Base-by-base conservation (phyloP, 2,888 invertebrate genomes). In the Amiota minor region DNA sequence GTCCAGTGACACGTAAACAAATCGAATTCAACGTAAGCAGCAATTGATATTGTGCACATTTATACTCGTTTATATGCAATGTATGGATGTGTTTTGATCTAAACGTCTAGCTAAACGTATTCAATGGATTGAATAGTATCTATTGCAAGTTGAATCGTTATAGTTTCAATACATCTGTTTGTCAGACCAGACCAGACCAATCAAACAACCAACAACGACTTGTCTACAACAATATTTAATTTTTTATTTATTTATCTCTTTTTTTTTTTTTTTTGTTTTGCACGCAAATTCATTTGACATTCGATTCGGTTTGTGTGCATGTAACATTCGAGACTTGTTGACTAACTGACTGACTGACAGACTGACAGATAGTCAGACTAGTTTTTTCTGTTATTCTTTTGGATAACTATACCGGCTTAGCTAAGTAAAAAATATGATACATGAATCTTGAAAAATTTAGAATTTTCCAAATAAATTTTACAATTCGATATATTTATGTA, bases 11-110 rank as follows among this genome's bases (percentile, higher is more conserved):
- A 68, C 50, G 67, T 53, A 68, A 50, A 23, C 67, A 68, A 23
- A 50, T 50, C 67, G 53, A 68, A 23, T 68, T 45, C 6, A 62
- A 62, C 67, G 67, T 53, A 35, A 50, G 35, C 50, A 53, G 35
- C 50, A 53, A 68, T 68, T 68, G 23, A 20, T 68, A 62, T 62
- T 62, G 11, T 20, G 56, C 18, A 16, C 20, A 16, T 56, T 3
- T 20, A n/a, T n/a, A n/a, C n/a, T n/a, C n/a, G n/a, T n/a, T n/a
- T n/a, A n/a, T n/a, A n/a, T n/a, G 2, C 35, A 35, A 16, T 12
- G 10, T 53, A 16, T 53, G 11, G 6, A 16, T 50, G 50, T 50
- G 50, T 50, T 12, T 50, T 53, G 14, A 16, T 53, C 12, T 53
- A 16, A n/a, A 53, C 16, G 53, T 53, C 16, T 6, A 6, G 56